A percentile compares a stretch with the other conserved stretches of the same genome.
Conservation (phyloP, 2,797 vertebrate genomes). For the Thripadectes ignobilis region DNA sequence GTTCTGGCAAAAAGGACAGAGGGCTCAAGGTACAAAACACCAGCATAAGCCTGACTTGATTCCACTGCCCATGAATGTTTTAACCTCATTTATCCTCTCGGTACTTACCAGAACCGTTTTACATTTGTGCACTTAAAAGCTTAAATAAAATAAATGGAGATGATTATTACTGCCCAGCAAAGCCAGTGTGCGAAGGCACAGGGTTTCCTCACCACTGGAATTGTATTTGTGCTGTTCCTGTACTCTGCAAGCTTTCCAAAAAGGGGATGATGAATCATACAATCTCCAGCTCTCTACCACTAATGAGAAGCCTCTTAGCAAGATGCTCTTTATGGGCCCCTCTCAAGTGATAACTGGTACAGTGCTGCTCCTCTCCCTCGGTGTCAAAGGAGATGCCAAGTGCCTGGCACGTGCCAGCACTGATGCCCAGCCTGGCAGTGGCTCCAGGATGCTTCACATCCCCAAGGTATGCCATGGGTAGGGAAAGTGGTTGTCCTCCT, state of each 20-base stretch:
- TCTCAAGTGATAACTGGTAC: neutral
- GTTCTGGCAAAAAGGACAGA: neutral
- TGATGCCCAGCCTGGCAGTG: slow-evolving; percentile 8
- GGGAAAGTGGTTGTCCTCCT: neutral
- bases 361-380: neutral
- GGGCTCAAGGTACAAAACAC: neutral
- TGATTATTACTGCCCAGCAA: slow-evolving; percentile 12
- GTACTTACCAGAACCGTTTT: slow-evolving; percentile 32
- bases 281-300: neutral
- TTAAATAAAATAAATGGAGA: slow-evolving; percentile 58
- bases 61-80: slow-evolving; percentile 43
- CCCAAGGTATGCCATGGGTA: neutral
- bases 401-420: neutral
- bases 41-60: neutral
- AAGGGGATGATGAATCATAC: slow-evolving; percentile 8
- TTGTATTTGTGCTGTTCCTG: neutral
- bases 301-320: neutral
- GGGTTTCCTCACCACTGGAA: neutral
- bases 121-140: slow-evolving; percentile 33
- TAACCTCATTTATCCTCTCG: slow-evolving; percentile 62
- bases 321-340: neutral
- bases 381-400: neutral
- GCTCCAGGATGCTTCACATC: neutral
- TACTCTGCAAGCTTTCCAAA: neutral
- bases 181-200: neutral